Evolutionary conservation across 2,113 vertebrate species (phyloP).

Genomic region (Sylvietta virens): DNA sequence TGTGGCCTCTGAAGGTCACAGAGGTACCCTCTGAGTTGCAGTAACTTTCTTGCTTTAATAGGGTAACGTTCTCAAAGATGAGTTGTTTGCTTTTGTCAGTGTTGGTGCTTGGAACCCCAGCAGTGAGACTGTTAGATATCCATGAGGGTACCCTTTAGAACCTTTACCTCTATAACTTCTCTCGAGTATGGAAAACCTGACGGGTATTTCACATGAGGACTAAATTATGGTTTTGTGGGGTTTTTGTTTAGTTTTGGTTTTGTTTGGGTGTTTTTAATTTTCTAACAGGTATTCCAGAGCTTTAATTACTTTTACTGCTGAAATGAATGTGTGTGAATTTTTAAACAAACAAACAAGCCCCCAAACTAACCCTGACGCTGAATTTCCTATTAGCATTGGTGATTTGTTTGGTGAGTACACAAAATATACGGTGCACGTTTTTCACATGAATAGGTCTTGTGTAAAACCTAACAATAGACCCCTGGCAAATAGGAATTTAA

Average conservation of each 20-base stretch:
- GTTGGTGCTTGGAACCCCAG: background rate
- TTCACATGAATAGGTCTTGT: background rate
- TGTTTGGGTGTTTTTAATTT: background rate
- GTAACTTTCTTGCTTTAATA: background rate
- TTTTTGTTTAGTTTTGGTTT: background rate
- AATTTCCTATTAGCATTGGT: background rate
- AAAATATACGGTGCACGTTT: background rate
- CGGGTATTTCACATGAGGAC: background rate
- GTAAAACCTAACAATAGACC: background rate
- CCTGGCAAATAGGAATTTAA: background rate
- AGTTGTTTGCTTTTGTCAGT: background rate
- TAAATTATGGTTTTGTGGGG: background rate
- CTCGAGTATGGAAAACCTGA: background rate
- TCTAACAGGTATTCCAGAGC: background rate
- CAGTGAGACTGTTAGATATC: background rate
- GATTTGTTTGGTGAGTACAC: background rate
- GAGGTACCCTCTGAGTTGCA: background rate
- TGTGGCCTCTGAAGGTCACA: background rate
- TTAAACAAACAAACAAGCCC: background rate
- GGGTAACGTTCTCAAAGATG: background rate
- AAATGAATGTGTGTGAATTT: background rate
- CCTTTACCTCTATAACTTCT: background rate
- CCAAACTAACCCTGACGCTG: background rate
- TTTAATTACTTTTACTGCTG: background rate
- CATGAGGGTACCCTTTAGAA: background rate